Evolutionary conservation across 2,888 invertebrate species (phyloP).

Genomic region (Heliconius aoede): DNA sequence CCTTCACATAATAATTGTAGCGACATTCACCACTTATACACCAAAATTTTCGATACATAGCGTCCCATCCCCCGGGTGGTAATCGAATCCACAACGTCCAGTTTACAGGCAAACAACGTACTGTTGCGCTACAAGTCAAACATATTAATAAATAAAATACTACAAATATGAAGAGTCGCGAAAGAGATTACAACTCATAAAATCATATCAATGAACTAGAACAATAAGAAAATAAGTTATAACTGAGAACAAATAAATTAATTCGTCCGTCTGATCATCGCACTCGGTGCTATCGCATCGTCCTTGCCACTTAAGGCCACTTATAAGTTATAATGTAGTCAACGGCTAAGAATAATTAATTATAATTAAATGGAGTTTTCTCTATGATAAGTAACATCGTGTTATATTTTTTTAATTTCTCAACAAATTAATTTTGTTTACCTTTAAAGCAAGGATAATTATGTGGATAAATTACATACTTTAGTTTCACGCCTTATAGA

Average conservation of each 20-base stretch:
- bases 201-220: conserved; percentile 18
- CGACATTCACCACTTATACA: not conserved
- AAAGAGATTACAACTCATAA: conserved; percentile 13
- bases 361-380: conserved; percentile 9
- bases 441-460: not conserved
- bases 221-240: conserved; percentile 19
- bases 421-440: not conserved
- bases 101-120: too few species aligned
- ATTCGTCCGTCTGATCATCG: conserved; percentile 60
- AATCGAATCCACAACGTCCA: not conserved
- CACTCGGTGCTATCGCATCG: conserved; percentile 62
- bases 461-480: too few species aligned
- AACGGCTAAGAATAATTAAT: conserved; percentile 45
- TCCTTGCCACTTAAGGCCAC: conserved; percentile 79
- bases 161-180: not conserved
- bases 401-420: not conserved
- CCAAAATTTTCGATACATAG: not conserved
- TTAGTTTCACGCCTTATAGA: too few species aligned
- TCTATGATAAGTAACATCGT: not conserved
- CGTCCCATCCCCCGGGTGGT: not conserved
- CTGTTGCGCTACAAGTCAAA: not conserved
- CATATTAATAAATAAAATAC: not conserved
- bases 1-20: not conserved
- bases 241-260: conserved; percentile 7
- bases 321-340: conserved; percentile 59